Conservation (phyloP, 2,113 vertebrate species). For the Megatriorchis doriae region DNA sequence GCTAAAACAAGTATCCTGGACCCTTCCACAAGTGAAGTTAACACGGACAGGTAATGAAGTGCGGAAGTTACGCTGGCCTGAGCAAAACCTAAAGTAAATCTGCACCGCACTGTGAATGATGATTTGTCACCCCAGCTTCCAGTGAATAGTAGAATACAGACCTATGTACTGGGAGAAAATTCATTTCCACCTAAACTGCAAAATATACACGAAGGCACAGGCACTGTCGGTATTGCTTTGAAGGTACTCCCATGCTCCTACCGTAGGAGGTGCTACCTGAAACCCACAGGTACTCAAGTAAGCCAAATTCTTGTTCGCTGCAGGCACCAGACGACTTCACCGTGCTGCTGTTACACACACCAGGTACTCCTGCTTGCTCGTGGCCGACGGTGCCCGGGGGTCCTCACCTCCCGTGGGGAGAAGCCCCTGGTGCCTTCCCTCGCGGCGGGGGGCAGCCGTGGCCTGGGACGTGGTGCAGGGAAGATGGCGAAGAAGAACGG, state of each 20-base stretch:
- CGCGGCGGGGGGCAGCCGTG: rapidly evolving
- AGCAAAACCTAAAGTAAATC: not conserved
- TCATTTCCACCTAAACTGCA: not conserved
- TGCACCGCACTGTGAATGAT: not conserved
- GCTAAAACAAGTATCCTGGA: not conserved
- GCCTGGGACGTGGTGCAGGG: rapidly evolving
- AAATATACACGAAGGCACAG: rapidly evolving
- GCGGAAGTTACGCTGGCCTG: rapidly evolving
- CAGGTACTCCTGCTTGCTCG: rapidly evolving
- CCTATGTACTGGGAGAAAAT: rapidly evolving
- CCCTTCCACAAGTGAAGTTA: not conserved
- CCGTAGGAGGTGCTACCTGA: not conserved
- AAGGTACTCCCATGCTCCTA: not conserved
- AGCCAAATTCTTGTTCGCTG: rapidly evolving
- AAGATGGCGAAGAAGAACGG: rapidly evolving
- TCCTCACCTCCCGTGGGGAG: not conserved
- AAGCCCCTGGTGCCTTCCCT: not conserved
- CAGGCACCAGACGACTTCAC: not conserved
- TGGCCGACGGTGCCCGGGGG: rapidly evolving
- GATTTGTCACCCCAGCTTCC: not conserved
- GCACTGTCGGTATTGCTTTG: not conserved
- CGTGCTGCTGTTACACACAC: rapidly evolving
- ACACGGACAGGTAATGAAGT: rapidly evolving
- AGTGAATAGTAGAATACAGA: not conserved
- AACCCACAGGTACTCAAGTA: not conserved